A percentile compares a stretch with the other conserved stretches of the same genome.
Evolutionary conservation across 2,113 vertebrate species (phyloP).

Genomic region (Psittacula cyanocephala): DNA sequence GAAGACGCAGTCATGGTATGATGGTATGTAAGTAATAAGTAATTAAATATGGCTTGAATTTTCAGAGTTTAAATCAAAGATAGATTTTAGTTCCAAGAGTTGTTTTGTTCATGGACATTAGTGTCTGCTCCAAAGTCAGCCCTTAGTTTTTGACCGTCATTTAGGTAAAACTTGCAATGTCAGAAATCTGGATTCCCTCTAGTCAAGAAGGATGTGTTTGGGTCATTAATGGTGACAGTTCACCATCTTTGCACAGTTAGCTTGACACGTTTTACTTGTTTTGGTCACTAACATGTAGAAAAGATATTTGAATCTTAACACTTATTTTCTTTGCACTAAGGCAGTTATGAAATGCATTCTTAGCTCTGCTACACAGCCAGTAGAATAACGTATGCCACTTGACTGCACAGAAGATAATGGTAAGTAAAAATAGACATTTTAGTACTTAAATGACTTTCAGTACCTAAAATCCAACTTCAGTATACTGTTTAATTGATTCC

Average conservation of each 20-base stretch:
- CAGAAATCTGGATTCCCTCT: background rate
- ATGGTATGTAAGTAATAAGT: background rate
- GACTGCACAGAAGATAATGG: background rate
- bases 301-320: background rate
- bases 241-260: background rate
- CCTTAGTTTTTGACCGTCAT: background rate
- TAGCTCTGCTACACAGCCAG: background rate
- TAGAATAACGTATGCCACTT: background rate
- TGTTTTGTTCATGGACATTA: background rate
- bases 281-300: background rate
- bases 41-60: background rate
- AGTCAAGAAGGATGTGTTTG: background rate
- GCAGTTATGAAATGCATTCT: background rate
- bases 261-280: background rate
- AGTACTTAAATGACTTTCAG: background rate
- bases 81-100: background rate
- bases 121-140: background rate
- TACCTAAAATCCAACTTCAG: background rate
- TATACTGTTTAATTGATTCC: background rate
- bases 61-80: background rate
- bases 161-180: background rate
- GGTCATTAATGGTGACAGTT: background rate
- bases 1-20: background rate
- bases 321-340: background rate
- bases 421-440: slow-evolving; percentile 16